Conservation (phyloP, 2,888 invertebrate species). For the Bombylius major region DNA sequence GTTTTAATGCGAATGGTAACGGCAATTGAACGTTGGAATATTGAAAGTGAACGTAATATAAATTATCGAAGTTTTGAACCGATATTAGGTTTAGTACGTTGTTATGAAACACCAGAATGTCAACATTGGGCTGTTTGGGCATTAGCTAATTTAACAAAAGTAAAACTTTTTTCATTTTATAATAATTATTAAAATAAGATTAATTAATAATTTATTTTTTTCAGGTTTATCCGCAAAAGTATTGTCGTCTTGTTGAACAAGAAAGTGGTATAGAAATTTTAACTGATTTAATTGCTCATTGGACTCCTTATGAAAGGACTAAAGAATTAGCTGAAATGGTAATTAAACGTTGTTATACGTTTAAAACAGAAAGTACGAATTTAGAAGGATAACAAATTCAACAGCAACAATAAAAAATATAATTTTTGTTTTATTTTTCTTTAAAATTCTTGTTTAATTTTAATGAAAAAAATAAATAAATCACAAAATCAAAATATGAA, state of each 20-base stretch:
- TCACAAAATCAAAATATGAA: too few relatives aligned
- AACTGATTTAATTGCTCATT: slow-evolving; percentile 48
- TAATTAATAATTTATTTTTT: neutral
- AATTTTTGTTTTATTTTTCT: too few relatives aligned
- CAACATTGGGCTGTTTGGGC: slow-evolving; percentile 98
- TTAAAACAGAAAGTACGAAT: slow-evolving; percentile 21
- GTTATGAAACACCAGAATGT: slow-evolving; percentile 79
- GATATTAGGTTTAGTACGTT: slow-evolving; percentile 69
- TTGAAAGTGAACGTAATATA: slow-evolving; percentile 79
- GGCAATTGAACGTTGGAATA: slow-evolving; percentile 81
- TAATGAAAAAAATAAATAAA: too few relatives aligned
- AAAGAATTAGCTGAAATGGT: slow-evolving; percentile 57
- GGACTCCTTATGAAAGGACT: slow-evolving; percentile 50
- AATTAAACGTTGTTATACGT: slow-evolving; percentile 47
- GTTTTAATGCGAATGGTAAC: slow-evolving; percentile 63
- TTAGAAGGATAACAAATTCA: slow-evolving; percentile 25
- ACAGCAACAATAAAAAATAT: neutral
- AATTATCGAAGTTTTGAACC: slow-evolving; percentile 96
- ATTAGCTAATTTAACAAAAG: slow-evolving; percentile 80
- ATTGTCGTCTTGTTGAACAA: slow-evolving; percentile 73
- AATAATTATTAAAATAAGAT: neutral
- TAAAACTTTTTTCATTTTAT: slow-evolving; percentile 12
- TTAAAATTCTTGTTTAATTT: too few relatives aligned
- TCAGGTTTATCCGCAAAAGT: slow-evolving; percentile 66
- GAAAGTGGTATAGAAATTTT: slow-evolving; percentile 75